Conservation (phyloP, 2,888 invertebrate species). For the Pycnomerus fuliginosus region DNA sequence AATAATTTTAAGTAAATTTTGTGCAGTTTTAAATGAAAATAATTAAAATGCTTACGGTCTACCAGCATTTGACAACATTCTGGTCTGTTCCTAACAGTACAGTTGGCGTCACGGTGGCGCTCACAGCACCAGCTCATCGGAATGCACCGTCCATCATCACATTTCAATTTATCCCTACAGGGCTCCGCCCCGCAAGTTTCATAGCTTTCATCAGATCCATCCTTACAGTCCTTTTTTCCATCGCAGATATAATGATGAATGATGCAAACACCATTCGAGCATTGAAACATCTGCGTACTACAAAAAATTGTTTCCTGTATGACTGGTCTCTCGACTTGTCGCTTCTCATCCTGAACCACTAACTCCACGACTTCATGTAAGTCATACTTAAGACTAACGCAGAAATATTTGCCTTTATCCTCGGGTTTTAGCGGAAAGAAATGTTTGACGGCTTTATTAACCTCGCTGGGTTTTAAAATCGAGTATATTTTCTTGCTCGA, state of each 20-base stretch:
- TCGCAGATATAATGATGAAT: slow-evolving; percentile 56
- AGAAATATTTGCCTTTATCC: slow-evolving; percentile 46
- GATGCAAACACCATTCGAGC: slow-evolving; percentile 52
- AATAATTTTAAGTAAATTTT: slow-evolving; percentile 1
- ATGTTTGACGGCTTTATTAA: slow-evolving; percentile 43
- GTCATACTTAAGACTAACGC: slow-evolving; percentile 46
- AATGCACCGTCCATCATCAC: slow-evolving; percentile 57
- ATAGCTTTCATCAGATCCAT: slow-evolving; percentile 55
- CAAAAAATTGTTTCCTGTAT: slow-evolving; percentile 38
- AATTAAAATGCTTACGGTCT: slow-evolving; percentile 42
- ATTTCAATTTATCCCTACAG: slow-evolving; percentile 53
- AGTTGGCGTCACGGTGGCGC: slow-evolving; percentile 51
- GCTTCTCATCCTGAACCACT: slow-evolving; percentile 37
- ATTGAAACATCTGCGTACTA: slow-evolving; percentile 47
- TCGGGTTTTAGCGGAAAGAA: slow-evolving; percentile 42
- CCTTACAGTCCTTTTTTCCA: slow-evolving; percentile 56
- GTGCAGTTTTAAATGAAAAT: slow-evolving; percentile 1
- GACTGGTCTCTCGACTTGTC: slow-evolving; percentile 23
- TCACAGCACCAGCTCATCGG: slow-evolving; percentile 58
- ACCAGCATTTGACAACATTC: slow-evolving; percentile 52
- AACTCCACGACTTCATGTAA: slow-evolving; percentile 42
- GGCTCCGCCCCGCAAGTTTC: slow-evolving; percentile 50
- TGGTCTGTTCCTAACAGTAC: slow-evolving; percentile 51
- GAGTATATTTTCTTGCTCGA: slow-evolving; percentile 15
- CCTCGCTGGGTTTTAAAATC: slow-evolving; percentile 27